A percentile compares a stretch with the other conserved stretches of the same genome.
These are phyloP conservation scores for Centropus unirufus DNA, from an alignment of 2,113 vertebrate genomes.

Conservation along the genomic window DNA sequence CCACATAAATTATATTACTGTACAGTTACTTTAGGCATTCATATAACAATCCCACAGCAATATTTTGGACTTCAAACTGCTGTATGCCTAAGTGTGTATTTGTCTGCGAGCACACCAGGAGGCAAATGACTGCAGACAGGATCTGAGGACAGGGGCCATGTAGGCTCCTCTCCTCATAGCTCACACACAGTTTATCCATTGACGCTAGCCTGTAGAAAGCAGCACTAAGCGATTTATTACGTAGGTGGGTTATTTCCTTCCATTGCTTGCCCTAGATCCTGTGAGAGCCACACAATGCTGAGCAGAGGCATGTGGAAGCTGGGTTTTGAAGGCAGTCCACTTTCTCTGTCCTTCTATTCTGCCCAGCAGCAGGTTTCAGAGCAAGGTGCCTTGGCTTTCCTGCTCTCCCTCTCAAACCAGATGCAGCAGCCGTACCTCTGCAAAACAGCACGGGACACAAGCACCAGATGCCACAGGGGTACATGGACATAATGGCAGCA, in stretches of 20 bases:
- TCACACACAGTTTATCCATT: neutral
- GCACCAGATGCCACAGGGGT: too few relatives aligned
- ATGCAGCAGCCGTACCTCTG: too few relatives aligned
- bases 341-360: neutral
- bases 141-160: neutral
- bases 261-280: neutral
- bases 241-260: neutral
- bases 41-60: neutral
- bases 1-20: neutral
- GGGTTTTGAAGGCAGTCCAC: neutral
- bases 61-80: neutral
- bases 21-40: neutral
- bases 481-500: too few relatives aligned
- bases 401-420: neutral
- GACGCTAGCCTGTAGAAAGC: accelerated
- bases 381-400: neutral
- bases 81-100: neutral
- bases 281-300: accelerated
- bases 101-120: neutral
- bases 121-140: accelerated
- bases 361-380: neutral
- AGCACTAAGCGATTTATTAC: neutral
- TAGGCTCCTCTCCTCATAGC: neutral
- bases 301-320: neutral
- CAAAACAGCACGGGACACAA: too few relatives aligned